A percentile compares a stretch with the other conserved stretches of the same genome.
Conservation (phyloP, 2,888 invertebrate species). For the Villa cingulata region DNA sequence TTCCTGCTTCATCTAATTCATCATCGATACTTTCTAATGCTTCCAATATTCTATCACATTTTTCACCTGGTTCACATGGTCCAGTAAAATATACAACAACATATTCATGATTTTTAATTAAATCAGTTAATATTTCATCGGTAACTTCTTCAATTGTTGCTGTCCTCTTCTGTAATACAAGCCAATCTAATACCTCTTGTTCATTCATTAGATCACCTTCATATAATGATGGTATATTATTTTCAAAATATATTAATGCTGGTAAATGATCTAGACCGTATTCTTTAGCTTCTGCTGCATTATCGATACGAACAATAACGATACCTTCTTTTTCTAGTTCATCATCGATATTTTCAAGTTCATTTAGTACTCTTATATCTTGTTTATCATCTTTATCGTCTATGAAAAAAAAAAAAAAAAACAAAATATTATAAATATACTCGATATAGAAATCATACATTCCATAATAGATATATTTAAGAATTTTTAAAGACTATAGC, state of each 20-base stretch:
- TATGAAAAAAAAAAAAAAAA: conserved; percentile 26
- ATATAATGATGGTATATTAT: conserved; percentile 79
- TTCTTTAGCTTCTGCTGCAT: conserved; percentile 79
- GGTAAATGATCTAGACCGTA: conserved; percentile 79
- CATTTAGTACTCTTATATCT: conserved; percentile 73
- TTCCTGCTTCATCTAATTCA: conserved; percentile 83
- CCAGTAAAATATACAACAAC: conserved; percentile 91
- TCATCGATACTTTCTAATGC: conserved; percentile 87
- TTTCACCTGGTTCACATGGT: conserved; percentile 73
- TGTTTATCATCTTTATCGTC: conserved; percentile 85
- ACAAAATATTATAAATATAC: neutral
- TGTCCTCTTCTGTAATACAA: conserved; percentile 67
- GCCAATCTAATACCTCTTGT: conserved; percentile 80
- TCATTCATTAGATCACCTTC: conserved; percentile 86
- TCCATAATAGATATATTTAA: neutral
- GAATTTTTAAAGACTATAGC: neutral
- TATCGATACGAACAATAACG: conserved; percentile 79
- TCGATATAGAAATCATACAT: neutral
- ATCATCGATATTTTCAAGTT: conserved; percentile 85
- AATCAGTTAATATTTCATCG: conserved; percentile 71
- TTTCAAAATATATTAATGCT: conserved; percentile 72
- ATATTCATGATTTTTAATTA: conserved; percentile 83
- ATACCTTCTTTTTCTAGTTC: conserved; percentile 82
- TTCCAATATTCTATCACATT: conserved; percentile 71
- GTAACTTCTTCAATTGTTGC: conserved; percentile 91